These are phyloP conservation scores for Dolichallabes microphthalmus DNA, from an alignment of 2,113 vertebrate species.

Conservation along the genomic window DNA sequence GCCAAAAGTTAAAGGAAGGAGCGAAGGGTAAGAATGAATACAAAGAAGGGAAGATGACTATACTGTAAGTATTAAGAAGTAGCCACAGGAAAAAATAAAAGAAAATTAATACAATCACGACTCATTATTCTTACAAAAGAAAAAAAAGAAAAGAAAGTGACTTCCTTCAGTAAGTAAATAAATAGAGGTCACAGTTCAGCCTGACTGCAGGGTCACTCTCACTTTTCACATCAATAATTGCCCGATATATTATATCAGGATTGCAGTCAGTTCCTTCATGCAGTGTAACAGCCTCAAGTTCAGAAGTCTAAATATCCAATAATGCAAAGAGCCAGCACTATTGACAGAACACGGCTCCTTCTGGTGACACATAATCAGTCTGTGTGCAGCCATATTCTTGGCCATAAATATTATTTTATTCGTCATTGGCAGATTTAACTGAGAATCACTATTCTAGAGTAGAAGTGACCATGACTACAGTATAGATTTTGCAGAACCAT, in stretches of 20 bases:
- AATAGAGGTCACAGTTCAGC: neutral
- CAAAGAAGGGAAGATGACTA: neutral
- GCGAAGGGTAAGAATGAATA: neutral
- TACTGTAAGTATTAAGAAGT: neutral
- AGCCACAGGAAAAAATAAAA: neutral
- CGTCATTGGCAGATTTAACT: constrained; percentile 10
- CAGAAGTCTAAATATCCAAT: neutral
- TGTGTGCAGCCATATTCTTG: neutral
- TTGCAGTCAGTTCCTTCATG: neutral
- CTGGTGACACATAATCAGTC: neutral
- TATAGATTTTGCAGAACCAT: neutral
- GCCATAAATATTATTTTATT: neutral
- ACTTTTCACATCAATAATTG: constrained; percentile 16
- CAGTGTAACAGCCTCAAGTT: neutral
- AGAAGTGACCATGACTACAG: neutral
- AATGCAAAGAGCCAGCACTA: neutral
- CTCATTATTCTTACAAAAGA: neutral
- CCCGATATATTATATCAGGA: constrained; percentile 4
- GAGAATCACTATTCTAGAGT: neutral
- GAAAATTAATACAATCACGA: neutral
- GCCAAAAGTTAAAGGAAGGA: too few species aligned
- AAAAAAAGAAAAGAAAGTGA: neutral
- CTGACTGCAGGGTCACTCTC: constrained; percentile 9
- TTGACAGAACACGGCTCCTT: neutral
- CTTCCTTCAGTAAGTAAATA: neutral